Conservation (phyloP, 2,888 invertebrate genomes). For the Ormyrus nitidulus region DNA sequence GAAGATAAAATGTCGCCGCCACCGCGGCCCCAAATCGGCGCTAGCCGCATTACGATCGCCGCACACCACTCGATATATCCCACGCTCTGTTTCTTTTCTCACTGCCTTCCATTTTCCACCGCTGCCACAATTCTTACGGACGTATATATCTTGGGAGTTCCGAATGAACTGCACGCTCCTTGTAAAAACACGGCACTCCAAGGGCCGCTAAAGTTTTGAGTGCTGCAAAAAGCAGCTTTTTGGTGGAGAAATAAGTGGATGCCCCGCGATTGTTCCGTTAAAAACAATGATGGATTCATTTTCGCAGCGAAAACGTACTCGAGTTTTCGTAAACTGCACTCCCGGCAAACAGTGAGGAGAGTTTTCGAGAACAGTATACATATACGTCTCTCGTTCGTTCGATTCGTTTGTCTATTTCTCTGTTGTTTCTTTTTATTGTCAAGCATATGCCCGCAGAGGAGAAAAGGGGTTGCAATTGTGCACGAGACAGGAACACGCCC, state of each 20-base stretch:
- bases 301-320: not conserved
- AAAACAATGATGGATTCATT: not conserved
- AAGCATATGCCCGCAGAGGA: not conserved
- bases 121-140: not conserved
- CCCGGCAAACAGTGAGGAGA: not conserved
- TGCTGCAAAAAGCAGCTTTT: not conserved
- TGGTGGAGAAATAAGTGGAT: too few species aligned
- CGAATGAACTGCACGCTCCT: not conserved
- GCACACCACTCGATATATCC: slow-evolving; percentile 24
- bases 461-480: slow-evolving; percentile 38
- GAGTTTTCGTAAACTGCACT: not conserved
- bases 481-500: slow-evolving; percentile 30
- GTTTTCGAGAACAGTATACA: not conserved
- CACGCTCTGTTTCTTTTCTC: slow-evolving; percentile 42
- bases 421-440: slow-evolving; percentile 5
- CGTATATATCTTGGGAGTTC: slow-evolving; percentile 24
- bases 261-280: too few species aligned
- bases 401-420: slow-evolving; percentile 4
- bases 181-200: not conserved
- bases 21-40: slow-evolving; percentile 1
- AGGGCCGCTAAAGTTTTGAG: slow-evolving; percentile 9
- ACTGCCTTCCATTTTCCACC: slow-evolving; percentile 28
- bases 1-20: slow-evolving; percentile 64
- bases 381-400: not conserved
- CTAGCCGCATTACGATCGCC: slow-evolving; percentile 29